Evolutionary conservation across 2,113 vertebrate species (phyloP).

Genomic region (Prunella himalayana): DNA sequence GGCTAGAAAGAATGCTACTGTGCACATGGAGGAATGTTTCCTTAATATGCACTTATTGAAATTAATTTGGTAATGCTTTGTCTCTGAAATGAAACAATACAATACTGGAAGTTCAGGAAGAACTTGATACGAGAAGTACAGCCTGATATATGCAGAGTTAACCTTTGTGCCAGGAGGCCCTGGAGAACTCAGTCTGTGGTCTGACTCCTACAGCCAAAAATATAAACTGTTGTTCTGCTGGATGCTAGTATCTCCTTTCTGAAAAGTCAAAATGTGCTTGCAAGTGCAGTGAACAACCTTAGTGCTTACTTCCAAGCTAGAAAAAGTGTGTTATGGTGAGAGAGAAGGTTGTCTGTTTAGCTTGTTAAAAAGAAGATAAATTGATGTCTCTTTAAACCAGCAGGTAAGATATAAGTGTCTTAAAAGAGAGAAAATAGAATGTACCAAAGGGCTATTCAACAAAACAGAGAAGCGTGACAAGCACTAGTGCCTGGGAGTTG

Average conservation of each 20-base stretch:
- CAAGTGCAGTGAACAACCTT: neutral
- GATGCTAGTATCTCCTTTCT: neutral
- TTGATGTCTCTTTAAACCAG: neutral
- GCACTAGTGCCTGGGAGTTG: neutral
- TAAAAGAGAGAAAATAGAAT: neutral
- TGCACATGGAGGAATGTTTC: neutral
- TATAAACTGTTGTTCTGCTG: neutral
- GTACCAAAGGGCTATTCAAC: neutral
- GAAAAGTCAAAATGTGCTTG: neutral
- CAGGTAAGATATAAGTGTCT: neutral
- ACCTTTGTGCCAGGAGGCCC: neutral
- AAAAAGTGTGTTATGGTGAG: neutral
- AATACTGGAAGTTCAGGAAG: neutral
- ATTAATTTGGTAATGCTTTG: neutral
- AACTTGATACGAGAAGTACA: neutral
- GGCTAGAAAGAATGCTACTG: neutral
- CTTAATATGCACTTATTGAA: neutral
- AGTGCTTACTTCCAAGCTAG: neutral
- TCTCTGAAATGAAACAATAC: neutral
- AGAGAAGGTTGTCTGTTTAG: neutral
- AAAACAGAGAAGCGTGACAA: neutral
- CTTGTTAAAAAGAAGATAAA: neutral
- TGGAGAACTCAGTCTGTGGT: rapidly evolving
- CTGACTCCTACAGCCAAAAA: neutral
- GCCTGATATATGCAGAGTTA: neutral